A percentile compares a stretch with the other conserved stretches of the same genome.
These are phyloP conservation scores for Nymphicus hollandicus DNA, from an alignment of 2,113 vertebrate species.

Conservation along the genomic window DNA sequence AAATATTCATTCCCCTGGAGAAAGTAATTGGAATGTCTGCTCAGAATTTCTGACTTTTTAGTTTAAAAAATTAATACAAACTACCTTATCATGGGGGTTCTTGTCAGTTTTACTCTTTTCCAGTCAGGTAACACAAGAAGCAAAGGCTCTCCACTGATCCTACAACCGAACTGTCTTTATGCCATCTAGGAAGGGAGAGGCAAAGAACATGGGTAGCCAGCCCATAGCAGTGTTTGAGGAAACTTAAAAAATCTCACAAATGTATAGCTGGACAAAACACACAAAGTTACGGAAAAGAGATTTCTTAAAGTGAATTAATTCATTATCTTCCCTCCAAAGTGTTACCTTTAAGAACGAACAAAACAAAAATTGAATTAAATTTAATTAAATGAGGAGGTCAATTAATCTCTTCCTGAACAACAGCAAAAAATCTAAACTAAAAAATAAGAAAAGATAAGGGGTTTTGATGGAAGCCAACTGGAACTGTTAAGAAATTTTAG, in stretches of 20 bases:
- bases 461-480: neutral
- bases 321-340: neutral
- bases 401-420: neutral
- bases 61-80: neutral
- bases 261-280: neutral
- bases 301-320: neutral
- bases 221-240: neutral
- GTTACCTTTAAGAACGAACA: neutral
- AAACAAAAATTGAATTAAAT: neutral
- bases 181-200: neutral
- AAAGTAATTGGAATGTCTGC: neutral
- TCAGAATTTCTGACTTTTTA: neutral
- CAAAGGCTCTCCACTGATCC: neutral
- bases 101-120: neutral
- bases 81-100: fast-evolving
- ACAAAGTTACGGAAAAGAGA: neutral
- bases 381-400: neutral
- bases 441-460: fast-evolving
- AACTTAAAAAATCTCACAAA: neutral
- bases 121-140: neutral
- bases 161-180: neutral
- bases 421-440: neutral
- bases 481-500: neutral
- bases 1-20: neutral
- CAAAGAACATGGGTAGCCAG: neutral